Evolutionary conservation across 2,797 vertebrate genomes (phyloP), one percentile per base, ranked within the genome.

Genomic region (Triplophysa bombifrons): DNA sequence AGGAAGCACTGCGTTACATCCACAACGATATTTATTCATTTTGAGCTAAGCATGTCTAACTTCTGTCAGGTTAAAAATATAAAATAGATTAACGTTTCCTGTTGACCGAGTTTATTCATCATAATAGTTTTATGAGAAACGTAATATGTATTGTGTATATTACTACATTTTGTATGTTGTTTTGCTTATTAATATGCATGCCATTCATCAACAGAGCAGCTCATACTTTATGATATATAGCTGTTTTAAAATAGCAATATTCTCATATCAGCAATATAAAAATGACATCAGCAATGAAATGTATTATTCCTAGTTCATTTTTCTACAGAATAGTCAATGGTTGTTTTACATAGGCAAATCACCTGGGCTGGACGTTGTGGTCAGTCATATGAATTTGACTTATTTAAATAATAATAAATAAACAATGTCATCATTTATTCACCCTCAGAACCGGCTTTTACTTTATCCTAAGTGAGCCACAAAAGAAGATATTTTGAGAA

Each of bases 291-390:
- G 46, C n/a, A 65, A 22, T 53, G 27, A 25, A 65, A 12, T 11
- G 17, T 6, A 64, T 25, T 4, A 22, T 13, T 51, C 7, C 4
- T 30, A 12, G 4, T 64, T 51, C 19, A 34, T 64, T 50, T 5
- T 34, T 20, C 19, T 10, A 20, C 13, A 20, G 25, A 64, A 51
- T 13, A 63, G 17, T 51, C 17, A 1, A 20, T 41, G 11, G 14
- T 53, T 65, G 20, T 65, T 74, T 75, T 75, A 19, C 50, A 75
- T 75, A 66, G 38, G 27, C 48, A 75, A 75, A 75, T 53, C 2
- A 8, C 6, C 53, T 55, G 51, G 60, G 30, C 3, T 75, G 61
- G 48, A 55, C 14, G 20, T 41, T 13, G 48, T 66, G n/a, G 48
- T 75, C 53, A 16, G 48, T 64, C 19, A 17, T 50, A 50, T 51